Evolutionary conservation across 2,797 vertebrate genomes (phyloP).

Genomic region (Coreius guichenoti): DNA sequence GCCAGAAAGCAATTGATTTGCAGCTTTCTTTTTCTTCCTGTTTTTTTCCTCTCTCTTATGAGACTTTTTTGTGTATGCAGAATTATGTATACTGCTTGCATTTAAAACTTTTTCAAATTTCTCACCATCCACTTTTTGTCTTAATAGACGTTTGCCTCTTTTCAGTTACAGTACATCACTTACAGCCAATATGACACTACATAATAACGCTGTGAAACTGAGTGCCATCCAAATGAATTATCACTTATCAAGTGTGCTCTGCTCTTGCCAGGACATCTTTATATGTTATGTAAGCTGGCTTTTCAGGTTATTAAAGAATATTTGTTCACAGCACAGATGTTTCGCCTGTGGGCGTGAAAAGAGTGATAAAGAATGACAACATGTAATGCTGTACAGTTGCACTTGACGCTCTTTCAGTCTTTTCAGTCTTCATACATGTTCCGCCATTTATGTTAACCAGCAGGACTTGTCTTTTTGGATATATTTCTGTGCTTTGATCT

Average conservation of each 20-base stretch:
- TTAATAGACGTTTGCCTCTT: constrained; percentile 6
- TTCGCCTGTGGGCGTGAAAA: constrained; percentile 34
- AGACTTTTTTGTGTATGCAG: background rate
- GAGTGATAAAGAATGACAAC: background rate
- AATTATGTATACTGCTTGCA: background rate
- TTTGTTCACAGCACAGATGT: constrained; percentile 58
- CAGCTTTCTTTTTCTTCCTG: background rate
- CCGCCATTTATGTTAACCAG: background rate
- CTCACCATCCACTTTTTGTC: background rate
- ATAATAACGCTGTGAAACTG: constrained; percentile 32
- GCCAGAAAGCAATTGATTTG: background rate
- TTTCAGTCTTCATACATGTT: too few relatives aligned
- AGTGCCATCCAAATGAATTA: constrained; percentile 45
- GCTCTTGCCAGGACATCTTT: constrained; percentile 49
- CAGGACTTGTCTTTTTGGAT: background rate
- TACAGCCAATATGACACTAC: constrained; percentile 40
- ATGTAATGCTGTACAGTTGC: background rate
- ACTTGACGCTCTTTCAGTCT: background rate
- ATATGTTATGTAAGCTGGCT: constrained; percentile 51
- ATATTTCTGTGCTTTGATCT: background rate
- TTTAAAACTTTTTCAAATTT: background rate
- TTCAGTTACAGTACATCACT: constrained; percentile 36
- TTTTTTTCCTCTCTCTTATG: background rate
- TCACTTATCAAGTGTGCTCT: constrained; percentile 47
- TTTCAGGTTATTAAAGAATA: constrained; percentile 46